These are phyloP conservation scores for Apogon hyalosoma DNA, from an alignment of 2,797 vertebrate species.

Conservation along the genomic window DNA sequence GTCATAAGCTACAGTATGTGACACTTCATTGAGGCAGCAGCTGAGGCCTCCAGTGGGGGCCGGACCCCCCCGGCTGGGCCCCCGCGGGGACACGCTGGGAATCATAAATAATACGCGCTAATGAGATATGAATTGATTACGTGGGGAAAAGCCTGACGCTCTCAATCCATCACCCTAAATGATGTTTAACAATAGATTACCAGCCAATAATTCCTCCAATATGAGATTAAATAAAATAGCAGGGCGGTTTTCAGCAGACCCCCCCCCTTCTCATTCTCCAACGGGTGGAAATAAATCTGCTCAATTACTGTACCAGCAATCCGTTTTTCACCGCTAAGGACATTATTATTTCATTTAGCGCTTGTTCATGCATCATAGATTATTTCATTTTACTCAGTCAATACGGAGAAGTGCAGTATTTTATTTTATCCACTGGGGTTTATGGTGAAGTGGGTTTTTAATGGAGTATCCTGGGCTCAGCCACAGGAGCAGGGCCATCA, in stretches of 20 bases:
- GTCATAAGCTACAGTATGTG: slow-evolving; percentile 99
- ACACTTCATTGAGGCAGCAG: slow-evolving; percentile 96
- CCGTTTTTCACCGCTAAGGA: slow-evolving; percentile 94
- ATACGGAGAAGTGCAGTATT: slow-evolving; percentile 92
- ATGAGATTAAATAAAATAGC: slow-evolving; percentile 98
- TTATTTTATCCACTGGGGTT: slow-evolving; percentile 88
- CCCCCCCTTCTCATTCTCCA: slow-evolving; percentile 78
- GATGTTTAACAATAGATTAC: slow-evolving; percentile 97
- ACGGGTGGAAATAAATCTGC: slow-evolving; percentile 93
- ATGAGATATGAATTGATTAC: slow-evolving; percentile 99
- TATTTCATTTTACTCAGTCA: slow-evolving; percentile 97
- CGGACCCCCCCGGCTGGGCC: slow-evolving; percentile 56
- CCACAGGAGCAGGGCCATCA: slow-evolving; percentile 61
- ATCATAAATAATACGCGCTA: slow-evolving; percentile 97
- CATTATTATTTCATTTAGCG: slow-evolving; percentile 99
- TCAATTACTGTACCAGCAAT: slow-evolving; percentile 95
- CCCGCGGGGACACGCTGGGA: slow-evolving; percentile 91
- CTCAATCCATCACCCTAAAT: slow-evolving; percentile 97
- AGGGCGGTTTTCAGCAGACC: slow-evolving; percentile 91
- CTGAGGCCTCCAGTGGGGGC: slow-evolving; percentile 85
- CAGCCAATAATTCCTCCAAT: slow-evolving; percentile 94
- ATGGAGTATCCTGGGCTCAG: slow-evolving; percentile 81
- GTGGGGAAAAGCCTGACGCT: slow-evolving; percentile 90
- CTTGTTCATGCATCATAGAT: slow-evolving; percentile 96
- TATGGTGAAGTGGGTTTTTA: slow-evolving; percentile 81